phyloP scores from a whole-genome alignment of 1,140 invertebrate species.

The Mizuhopecten yessoensis region DNA sequence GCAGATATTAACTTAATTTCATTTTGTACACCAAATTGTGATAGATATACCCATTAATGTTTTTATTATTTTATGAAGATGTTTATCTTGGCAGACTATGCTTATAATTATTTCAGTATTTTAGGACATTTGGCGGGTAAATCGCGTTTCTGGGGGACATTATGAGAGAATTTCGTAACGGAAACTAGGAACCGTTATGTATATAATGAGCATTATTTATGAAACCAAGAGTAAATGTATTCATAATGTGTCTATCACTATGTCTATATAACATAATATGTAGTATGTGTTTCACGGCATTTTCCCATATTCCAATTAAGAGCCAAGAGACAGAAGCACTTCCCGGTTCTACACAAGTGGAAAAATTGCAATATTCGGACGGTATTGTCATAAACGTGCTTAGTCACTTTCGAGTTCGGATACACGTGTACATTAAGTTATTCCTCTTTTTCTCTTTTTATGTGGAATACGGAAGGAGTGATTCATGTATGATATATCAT shows the following conservation, averaged over 20 bases:
- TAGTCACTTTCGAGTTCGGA: not conserved
- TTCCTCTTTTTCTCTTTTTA: no score
- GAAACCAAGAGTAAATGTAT: not conserved
- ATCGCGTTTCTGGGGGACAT: not conserved
- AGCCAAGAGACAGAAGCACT: not conserved
- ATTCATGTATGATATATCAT: no score
- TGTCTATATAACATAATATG: not conserved
- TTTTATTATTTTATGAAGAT: no score
- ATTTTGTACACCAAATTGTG: no score
- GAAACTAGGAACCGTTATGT: not conserved
- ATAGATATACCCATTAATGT: no score
- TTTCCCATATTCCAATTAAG: not conserved
- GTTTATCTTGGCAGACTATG: not conserved
- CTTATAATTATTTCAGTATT: not conserved
- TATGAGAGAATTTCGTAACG: not conserved
- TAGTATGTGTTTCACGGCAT: not conserved
- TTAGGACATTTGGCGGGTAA: not conserved
- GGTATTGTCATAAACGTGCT: not conserved
- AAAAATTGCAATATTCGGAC: not conserved
- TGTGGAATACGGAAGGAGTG: no score
- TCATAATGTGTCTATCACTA: not conserved
- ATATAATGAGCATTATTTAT: not conserved
- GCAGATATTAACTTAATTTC: no score
- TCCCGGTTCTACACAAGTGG: not conserved
- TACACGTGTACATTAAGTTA: no score